Evolutionary conservation across 2,888 invertebrate genomes (phyloP), one percentile per base, ranked within the genome.

Genomic region (Ceraclea dissimilis): DNA sequence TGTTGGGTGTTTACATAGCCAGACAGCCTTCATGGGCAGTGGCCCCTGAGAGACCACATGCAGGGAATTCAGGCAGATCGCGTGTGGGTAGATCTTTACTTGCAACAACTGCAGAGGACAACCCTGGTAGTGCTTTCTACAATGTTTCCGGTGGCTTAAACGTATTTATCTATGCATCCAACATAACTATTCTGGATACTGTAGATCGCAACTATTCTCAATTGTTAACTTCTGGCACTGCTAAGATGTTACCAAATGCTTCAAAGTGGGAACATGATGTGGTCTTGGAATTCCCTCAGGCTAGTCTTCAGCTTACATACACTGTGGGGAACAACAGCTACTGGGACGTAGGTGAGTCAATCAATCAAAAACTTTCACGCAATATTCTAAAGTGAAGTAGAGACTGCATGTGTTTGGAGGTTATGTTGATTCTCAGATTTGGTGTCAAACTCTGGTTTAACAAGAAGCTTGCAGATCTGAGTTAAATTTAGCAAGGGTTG

Each of bases 1-100:
- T 83, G 1, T 65, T 83, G 8, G 81, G 76, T 1, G 58, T 84
- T 0, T 83, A 82, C 64, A 84, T 84, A 0, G 82, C 78, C 0
- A 68, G 71, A 26, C 73, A 75, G 62, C 61, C 61, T 6, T 59
- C 59, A 2, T 61, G 56, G 54, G 61, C 58, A 16, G 52, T 59
- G 2, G 18, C 54, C 2, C 44, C 60, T 26, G 26, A 26, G 26
- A 26, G 19, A 51, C 49, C 13, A n/a, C 16, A 13, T 5, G 13
- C 4, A 13, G 39, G 13, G 16, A 10, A 10, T 10, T 47, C 19
- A 11, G 47, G 11, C 17, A 20, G 11, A 20, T 47, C 17, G 2
- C 18, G 47, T 20, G 19, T 20, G 6, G 20, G 11, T n/a, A 47
- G 47, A 19, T 20, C 18, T 18, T 18, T 47, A 13, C 17, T 18